Evolutionary conservation across 2,113 vertebrate genomes (phyloP), one percentile per base, ranked within the genome.

Genomic region (Tor tambroides): DNA sequence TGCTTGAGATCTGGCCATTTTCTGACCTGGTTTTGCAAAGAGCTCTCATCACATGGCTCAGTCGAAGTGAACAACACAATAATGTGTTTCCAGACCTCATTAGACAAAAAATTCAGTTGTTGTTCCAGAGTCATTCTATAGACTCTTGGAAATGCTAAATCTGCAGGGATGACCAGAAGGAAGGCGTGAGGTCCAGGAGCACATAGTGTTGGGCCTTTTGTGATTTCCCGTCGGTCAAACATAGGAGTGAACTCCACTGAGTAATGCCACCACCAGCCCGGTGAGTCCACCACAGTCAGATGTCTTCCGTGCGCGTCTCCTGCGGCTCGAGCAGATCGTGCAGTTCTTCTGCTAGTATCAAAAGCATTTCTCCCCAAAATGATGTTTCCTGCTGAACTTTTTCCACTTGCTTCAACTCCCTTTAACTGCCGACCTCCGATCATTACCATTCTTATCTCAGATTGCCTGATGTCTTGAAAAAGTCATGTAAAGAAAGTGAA

Each of bases 191-290:
- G 86, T 71, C 88, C 82, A 7, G 85, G 85, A 14, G 21, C 21
- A 28, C 82, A 85, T 3, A 82, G 26, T 4, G 35, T 38, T 23
- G 54, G 65, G 12, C 81, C 59, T 26, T 12, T 65, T 6, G 23
- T 32, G 1, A 87, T 69, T 75, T 89, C 82, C 38, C 19, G 12
- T 56, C 23, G 67, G 4, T 80, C 86, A 74, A 69, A 76, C 21
- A 71, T 72, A 2, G 86, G 85, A 51, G 88, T 89, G 19, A 78
- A 23, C 35, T 87, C 30, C 12, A 82, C 38, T 46, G 67, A 38
- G 28, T 85, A 75, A 83, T 85, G 85, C 81, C 83, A 67, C 85
- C 80, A 87, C 88, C 88, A 89, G 21, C 88, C 85, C 4, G 88
- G 88, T 6, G 85, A 85, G 30, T 89, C 88, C 35, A 86, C 85